Evolutionary conservation across 1,140 invertebrate species (phyloP).

Genomic region (Leptinotarsa texana): DNA sequence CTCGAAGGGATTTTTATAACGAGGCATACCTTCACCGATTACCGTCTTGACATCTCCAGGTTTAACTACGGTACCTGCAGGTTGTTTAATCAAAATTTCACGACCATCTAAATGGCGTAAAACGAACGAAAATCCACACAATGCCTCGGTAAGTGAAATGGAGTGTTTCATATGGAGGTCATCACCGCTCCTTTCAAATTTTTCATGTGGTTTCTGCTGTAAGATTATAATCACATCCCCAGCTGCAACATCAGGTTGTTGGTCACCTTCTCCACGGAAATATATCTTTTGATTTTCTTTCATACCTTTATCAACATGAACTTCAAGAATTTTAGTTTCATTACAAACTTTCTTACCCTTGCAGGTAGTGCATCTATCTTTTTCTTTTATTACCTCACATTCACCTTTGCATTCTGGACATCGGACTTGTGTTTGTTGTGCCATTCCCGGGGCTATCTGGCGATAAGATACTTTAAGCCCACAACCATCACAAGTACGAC

Average conservation of each 20-base stretch:
- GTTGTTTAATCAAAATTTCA: slow-evolving; percentile 72
- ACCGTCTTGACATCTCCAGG: slow-evolving; percentile 82
- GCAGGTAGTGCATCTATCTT: slow-evolving; percentile 80
- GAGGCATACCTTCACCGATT: slow-evolving; percentile 88
- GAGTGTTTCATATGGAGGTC: slow-evolving; percentile 77
- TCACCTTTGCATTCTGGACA: slow-evolving; percentile 73
- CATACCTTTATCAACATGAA: slow-evolving; percentile 90
- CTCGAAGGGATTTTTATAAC: slow-evolving; percentile 78
- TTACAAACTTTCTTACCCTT: slow-evolving; percentile 79
- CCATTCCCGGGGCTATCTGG: slow-evolving; percentile 79
- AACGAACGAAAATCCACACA: slow-evolving; percentile 86
- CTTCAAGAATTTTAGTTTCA: slow-evolving; percentile 82
- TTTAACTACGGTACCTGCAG: slow-evolving; percentile 75
- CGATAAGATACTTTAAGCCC: slow-evolving; percentile 72
- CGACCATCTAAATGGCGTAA: slow-evolving; percentile 85
- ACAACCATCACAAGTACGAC: slow-evolving; percentile 75
- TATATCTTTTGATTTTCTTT: slow-evolving; percentile 83
- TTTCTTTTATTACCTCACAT: slow-evolving; percentile 77
- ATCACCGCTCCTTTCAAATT: slow-evolving; percentile 74
- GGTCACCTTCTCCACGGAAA: slow-evolving; percentile 88
- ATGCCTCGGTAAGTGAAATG: slow-evolving; percentile 81
- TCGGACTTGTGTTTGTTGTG: slow-evolving; percentile 79
- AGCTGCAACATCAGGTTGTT: slow-evolving; percentile 79
- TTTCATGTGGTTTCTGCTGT: slow-evolving; percentile 78
- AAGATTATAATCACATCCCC: slow-evolving; percentile 90